These are phyloP conservation scores for Drosophila mauritiana DNA, from an alignment of 1,140 invertebrate species.

Conservation along the genomic window DNA sequence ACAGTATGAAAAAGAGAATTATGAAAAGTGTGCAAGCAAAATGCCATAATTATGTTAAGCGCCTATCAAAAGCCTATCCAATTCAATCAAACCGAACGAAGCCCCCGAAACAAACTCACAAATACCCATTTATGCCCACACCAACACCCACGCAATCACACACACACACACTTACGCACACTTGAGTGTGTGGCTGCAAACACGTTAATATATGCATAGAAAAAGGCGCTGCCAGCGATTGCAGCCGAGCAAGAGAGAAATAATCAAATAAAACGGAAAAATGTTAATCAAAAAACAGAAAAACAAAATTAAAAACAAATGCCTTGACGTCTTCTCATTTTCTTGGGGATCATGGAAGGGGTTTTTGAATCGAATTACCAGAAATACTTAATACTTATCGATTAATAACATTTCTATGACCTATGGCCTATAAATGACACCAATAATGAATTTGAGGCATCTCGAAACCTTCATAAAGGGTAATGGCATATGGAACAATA, in stretches of 20 bases:
- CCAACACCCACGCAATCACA: constrained; percentile 3
- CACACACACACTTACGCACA: constrained; percentile 25
- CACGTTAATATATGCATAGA: constrained; percentile 79
- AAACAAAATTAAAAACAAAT: constrained; percentile 60
- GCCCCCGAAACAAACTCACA: constrained; percentile 34
- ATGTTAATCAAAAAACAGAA: constrained; percentile 80
- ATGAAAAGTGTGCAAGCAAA: constrained; percentile 58
- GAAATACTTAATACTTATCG: too few relatives aligned
- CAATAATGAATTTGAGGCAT: background rate
- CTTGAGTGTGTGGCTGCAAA: constrained; percentile 41
- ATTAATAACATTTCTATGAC: too few relatives aligned
- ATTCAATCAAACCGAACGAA: constrained; percentile 70
- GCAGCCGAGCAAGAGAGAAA: constrained; percentile 68
- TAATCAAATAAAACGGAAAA: constrained; percentile 84
- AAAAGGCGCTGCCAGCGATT: constrained; percentile 58
- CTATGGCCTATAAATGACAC: too few relatives aligned
- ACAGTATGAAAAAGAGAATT: constrained; percentile 20
- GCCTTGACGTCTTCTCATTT: constrained; percentile 15
- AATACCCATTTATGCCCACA: constrained; percentile 12
- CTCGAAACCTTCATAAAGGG: too few relatives aligned
- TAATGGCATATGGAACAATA: background rate
- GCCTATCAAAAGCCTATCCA: constrained; percentile 75
- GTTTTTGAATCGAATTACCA: background rate
- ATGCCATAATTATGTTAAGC: constrained; percentile 78
- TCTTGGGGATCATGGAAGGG: background rate